Evolutionary conservation across 2,797 vertebrate genomes (phyloP).

Genomic region (Spatula clypeata): DNA sequence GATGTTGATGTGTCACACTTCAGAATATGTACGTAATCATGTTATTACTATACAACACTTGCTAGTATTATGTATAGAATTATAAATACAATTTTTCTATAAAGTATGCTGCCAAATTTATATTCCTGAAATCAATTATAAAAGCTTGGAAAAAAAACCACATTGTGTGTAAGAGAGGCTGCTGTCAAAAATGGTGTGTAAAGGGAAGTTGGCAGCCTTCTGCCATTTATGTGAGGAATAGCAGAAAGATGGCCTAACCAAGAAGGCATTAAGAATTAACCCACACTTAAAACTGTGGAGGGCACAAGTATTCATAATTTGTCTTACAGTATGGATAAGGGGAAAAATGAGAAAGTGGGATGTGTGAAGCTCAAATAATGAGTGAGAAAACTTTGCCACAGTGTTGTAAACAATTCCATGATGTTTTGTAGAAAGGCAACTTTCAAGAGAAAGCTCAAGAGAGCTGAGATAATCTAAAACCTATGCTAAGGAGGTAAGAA

Average conservation of each 20-base stretch:
- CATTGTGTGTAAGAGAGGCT: background rate
- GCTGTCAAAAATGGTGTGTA: background rate
- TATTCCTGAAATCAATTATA: background rate
- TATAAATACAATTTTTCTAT: background rate
- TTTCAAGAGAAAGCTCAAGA: background rate
- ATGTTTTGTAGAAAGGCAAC: background rate
- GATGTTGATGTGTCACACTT: fast-evolving
- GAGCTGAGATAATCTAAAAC: background rate
- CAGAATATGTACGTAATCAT: background rate
- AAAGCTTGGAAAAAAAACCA: background rate
- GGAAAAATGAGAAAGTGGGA: background rate
- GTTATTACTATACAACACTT: background rate
- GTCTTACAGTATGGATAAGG: background rate
- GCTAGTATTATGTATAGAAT: background rate
- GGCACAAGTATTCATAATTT: background rate
- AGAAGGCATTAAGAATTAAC: background rate
- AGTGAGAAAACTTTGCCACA: background rate
- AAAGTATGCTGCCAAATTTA: background rate
- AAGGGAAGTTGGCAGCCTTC: background rate
- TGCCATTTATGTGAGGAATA: background rate
- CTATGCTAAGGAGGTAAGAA: background rate
- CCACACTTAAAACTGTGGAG: background rate
- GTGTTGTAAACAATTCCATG: background rate
- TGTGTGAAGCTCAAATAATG: background rate
- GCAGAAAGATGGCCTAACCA: background rate